Evolutionary conservation across 2,888 invertebrate genomes (phyloP).

Genomic region (Trichopria drosophilae): DNA sequence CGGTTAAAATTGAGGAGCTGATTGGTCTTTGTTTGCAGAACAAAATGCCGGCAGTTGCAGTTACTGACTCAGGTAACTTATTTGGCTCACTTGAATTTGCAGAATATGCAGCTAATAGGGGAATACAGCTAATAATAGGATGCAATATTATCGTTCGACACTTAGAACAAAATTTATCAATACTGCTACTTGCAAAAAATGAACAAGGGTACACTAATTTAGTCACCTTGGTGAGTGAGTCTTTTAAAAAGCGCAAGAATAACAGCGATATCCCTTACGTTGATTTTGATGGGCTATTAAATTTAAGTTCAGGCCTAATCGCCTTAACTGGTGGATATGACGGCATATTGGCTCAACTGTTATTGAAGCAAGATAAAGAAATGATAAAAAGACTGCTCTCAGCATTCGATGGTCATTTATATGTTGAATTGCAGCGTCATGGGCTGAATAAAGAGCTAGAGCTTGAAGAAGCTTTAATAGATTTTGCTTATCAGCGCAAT

Average conservation of each 20-base stretch:
- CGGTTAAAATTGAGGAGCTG: constrained; percentile 15
- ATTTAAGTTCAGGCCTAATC: constrained; percentile 22
- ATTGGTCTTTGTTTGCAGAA: constrained; percentile 9
- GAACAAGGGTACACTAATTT: constrained; percentile 20
- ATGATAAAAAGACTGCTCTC: constrained; percentile 21
- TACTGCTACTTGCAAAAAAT: constrained; percentile 22
- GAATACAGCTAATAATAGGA: constrained; percentile 18
- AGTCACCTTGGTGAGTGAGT: constrained; percentile 21
- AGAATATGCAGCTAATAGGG: constrained; percentile 11
- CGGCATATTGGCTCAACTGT: constrained; percentile 24
- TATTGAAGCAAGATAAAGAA: constrained; percentile 25
- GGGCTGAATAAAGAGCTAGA: constrained; percentile 23
- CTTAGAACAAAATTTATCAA: constrained; percentile 16
- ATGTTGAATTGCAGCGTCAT: constrained; percentile 25
- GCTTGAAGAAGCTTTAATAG: constrained; percentile 21
- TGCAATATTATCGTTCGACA: constrained; percentile 17
- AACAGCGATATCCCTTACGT: constrained; percentile 25
- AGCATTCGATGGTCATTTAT: constrained; percentile 24
- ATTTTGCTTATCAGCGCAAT: constrained; percentile 22
- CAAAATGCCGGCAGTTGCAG: constrained; percentile 17
- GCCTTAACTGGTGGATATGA: constrained; percentile 24
- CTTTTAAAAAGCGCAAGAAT: constrained; percentile 24
- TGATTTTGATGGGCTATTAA: constrained; percentile 24
- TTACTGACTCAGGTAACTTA: constrained; percentile 16
- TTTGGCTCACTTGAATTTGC: constrained; percentile 18